A percentile compares a stretch with the other conserved stretches of the same genome.
These are phyloP conservation scores for Anolis carolinensis DNA, from an alignment of 2,113 vertebrate genomes.

Conservation along the genomic window DNA sequence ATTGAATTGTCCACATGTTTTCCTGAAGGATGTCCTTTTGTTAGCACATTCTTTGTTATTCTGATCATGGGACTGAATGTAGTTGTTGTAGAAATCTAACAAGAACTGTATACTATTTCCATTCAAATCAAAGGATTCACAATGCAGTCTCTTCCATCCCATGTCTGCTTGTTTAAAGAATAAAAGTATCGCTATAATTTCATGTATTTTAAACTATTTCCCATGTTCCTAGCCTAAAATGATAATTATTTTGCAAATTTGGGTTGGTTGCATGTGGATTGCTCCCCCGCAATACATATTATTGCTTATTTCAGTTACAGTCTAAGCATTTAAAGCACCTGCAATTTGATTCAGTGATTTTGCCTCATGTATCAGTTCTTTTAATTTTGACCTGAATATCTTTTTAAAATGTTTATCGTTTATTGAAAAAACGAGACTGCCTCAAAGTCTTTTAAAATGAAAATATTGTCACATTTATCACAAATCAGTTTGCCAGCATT, in stretches of 20 bases:
- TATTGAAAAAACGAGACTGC: not conserved
- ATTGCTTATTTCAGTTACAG: too few relatives aligned
- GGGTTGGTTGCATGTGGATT: not conserved
- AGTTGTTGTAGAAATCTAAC: not conserved
- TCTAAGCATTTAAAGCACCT: not conserved
- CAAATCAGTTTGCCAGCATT: not conserved
- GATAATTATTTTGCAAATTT: not conserved
- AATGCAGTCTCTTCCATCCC: not conserved
- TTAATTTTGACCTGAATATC: not conserved
- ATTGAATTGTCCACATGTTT: not conserved
- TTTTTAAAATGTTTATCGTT: not conserved
- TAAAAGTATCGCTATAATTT: not conserved
- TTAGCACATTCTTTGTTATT: slow-evolving; percentile 2
- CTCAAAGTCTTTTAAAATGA: not conserved
- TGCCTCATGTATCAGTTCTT: not conserved
- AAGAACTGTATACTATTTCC: not conserved
- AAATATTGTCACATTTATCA: not conserved
- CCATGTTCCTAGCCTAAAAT: not conserved
- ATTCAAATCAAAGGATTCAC: not conserved
- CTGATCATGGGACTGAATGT: not conserved
- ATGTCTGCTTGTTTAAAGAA: too few relatives aligned
- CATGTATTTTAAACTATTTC: not conserved
- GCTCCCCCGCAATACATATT: not conserved
- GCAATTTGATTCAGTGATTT: not conserved
- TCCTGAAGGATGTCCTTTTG: slow-evolving; percentile 1